phyloP scores from a whole-genome alignment of 2,888 invertebrate species.

The Panzeria rudis region DNA sequence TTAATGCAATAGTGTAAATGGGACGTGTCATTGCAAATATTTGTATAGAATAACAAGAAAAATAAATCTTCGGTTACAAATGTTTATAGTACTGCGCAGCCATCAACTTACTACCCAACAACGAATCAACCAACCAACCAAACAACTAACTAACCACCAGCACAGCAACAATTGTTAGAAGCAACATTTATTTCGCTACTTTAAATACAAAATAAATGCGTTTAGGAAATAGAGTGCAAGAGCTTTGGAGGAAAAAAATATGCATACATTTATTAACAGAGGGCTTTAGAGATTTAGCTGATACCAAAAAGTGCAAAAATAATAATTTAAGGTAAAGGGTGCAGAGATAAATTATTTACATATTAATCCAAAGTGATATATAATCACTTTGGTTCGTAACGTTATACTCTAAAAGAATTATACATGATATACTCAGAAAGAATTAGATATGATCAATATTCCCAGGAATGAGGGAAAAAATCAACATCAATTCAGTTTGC shows the following conservation, averaged over 20 bases:
- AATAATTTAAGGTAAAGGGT: constrained; percentile 10
- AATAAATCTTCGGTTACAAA: constrained; percentile 70
- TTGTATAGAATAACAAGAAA: constrained; percentile 72
- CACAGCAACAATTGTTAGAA: constrained; percentile 34
- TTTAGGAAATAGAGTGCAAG: constrained; percentile 77
- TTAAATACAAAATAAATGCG: constrained; percentile 75
- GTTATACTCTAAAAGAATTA: too few species aligned
- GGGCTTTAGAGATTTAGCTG: constrained; percentile 29
- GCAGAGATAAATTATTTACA: neutral
- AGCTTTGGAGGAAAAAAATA: constrained; percentile 60
- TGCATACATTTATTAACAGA: neutral
- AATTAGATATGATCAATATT: too few species aligned
- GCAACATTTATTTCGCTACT: constrained; percentile 53
- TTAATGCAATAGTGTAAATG: constrained; percentile 70
- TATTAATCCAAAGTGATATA: too few species aligned
- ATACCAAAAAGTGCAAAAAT: constrained; percentile 3
- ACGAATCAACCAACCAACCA: constrained; percentile 9
- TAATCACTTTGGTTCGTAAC: too few species aligned
- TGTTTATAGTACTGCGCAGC: constrained; percentile 43
- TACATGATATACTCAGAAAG: too few species aligned
- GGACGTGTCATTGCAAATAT: constrained; percentile 71
- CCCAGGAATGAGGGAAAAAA: too few species aligned
- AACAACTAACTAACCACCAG: neutral
- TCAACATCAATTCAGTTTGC: too few species aligned
- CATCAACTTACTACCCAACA: constrained; percentile 18